Percentiles rank a stretch among this genome's conserved stretches.
Conservation (phyloP, 2,797 vertebrate species). For the Melanitta fusca region DNA sequence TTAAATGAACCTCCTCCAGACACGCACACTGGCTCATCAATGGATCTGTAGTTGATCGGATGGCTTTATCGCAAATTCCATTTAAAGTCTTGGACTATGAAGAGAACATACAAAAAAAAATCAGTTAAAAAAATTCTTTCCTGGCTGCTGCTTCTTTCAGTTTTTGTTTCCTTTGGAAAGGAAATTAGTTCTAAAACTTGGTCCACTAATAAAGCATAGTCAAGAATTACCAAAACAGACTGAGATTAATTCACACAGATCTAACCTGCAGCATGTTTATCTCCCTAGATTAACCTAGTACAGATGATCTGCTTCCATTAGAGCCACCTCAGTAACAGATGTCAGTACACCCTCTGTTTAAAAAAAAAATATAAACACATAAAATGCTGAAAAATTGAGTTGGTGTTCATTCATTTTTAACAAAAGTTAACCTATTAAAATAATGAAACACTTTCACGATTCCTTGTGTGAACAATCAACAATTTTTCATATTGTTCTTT, state of each 20-base stretch:
- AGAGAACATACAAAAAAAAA: not conserved
- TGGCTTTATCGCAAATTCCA: slow-evolving; percentile 89
- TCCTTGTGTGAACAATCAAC: not conserved
- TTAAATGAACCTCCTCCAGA: slow-evolving; percentile 90
- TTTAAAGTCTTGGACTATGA: slow-evolving; percentile 89
- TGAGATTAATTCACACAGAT: not conserved
- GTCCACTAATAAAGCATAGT: not conserved
- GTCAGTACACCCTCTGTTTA: not conserved
- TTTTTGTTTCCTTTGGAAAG: not conserved
- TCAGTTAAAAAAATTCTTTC: not conserved
- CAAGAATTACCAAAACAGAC: not conserved
- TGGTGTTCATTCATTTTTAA: not conserved
- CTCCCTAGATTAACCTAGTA: not conserved
- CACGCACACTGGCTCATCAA: slow-evolving; percentile 84
- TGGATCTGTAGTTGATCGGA: slow-evolving; percentile 84
- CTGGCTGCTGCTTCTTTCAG: not conserved
- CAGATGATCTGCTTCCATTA: not conserved
- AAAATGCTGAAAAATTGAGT: rapidly evolving
- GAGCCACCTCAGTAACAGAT: not conserved
- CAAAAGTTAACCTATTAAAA: not conserved
- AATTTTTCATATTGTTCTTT: not conserved
- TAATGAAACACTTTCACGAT: not conserved
- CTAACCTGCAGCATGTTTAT: not conserved
- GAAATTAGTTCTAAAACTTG: not conserved
- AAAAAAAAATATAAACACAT: not conserved